Evolutionary conservation across 1,140 invertebrate species (phyloP).

Genomic region (Pseudachorutes palmiensis): DNA sequence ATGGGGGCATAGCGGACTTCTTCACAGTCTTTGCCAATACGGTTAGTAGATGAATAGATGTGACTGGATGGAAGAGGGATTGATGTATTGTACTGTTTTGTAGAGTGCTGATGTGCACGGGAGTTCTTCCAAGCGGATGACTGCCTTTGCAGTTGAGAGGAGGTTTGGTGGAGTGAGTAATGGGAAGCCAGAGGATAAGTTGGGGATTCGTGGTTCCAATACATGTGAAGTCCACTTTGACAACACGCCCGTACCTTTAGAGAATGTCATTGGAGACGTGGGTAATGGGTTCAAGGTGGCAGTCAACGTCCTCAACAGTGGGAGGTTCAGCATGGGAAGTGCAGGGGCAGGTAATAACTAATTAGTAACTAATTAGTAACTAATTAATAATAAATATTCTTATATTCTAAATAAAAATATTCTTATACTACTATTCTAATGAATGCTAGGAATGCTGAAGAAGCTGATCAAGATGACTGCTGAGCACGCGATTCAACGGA

Average conservation of each 20-base stretch:
- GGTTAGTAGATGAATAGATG: conserved; percentile 2
- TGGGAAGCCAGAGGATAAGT: conserved; percentile 59
- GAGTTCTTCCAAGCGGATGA: conserved; percentile 41
- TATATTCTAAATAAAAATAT: neutral
- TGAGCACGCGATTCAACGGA: conserved; percentile 53
- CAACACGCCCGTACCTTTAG: conserved; percentile 56
- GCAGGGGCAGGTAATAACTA: conserved; percentile 41
- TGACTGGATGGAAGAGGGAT: neutral
- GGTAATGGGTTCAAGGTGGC: conserved; percentile 64
- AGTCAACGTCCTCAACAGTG: conserved; percentile 64
- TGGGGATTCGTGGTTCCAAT: conserved; percentile 56
- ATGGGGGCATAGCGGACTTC: conserved; percentile 60
- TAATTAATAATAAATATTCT: neutral
- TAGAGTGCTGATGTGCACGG: conserved; percentile 23
- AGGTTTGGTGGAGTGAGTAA: conserved; percentile 58
- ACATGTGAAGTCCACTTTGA: conserved; percentile 55
- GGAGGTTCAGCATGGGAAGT: conserved; percentile 47
- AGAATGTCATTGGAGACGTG: conserved; percentile 58
- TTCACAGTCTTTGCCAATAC: conserved; percentile 63
- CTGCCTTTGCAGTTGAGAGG: conserved; percentile 68
- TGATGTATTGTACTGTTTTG: conserved; percentile 1
- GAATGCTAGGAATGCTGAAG: conserved; percentile 45
- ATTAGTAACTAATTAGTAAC: neutral
- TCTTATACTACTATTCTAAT: conserved; percentile 15
- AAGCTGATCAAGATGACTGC: conserved; percentile 47